A percentile compares a stretch with the other conserved stretches of the same genome.
phyloP scores from a whole-genome alignment of 1,140 invertebrate genomes.

The Drosophila eugracilis region DNA sequence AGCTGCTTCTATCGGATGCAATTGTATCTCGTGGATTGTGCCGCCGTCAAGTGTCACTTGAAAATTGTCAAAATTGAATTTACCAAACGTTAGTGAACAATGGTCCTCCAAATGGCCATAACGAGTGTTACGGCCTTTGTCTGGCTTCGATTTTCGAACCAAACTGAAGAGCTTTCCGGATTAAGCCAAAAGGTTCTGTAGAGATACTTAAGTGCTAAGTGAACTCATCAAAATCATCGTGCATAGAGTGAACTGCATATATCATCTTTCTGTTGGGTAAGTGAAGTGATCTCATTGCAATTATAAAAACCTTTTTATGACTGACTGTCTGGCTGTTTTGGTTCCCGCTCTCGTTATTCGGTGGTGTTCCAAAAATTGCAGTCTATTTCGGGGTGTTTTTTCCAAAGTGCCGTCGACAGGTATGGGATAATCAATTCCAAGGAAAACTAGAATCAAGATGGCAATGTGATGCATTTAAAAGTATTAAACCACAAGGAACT shows the following conservation, averaged over 20 bases:
- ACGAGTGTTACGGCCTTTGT: slow-evolving; percentile 34
- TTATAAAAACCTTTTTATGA: slow-evolving; percentile 16
- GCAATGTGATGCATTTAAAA: slow-evolving; percentile 12
- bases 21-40: slow-evolving; percentile 50
- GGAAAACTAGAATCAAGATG: slow-evolving; percentile 39
- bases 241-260: slow-evolving; percentile 14
- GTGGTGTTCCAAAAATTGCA: slow-evolving; percentile 77
- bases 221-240: slow-evolving; percentile 13
- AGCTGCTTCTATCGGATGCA: slow-evolving; percentile 27
- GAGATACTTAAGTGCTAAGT: slow-evolving; percentile 34
- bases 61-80: slow-evolving; percentile 66
- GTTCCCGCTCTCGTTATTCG: slow-evolving; percentile 51
- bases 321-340: slow-evolving; percentile 51
- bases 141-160: slow-evolving; percentile 20
- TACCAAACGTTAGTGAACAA: slow-evolving; percentile 45
- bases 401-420: slow-evolving; percentile 57
- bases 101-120: slow-evolving; percentile 53
- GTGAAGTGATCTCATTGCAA: slow-evolving; percentile 41
- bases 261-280: slow-evolving; percentile 23
- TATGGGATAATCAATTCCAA: slow-evolving; percentile 78
- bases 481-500: background rate
- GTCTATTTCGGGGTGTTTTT: slow-evolving; percentile 75
- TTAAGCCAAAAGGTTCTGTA: slow-evolving; percentile 21
- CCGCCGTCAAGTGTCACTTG: slow-evolving; percentile 61
- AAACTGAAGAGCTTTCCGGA: slow-evolving; percentile 26